Conservation (phyloP, 2,113 vertebrate species). For the Tamias sibiricus region DNA sequence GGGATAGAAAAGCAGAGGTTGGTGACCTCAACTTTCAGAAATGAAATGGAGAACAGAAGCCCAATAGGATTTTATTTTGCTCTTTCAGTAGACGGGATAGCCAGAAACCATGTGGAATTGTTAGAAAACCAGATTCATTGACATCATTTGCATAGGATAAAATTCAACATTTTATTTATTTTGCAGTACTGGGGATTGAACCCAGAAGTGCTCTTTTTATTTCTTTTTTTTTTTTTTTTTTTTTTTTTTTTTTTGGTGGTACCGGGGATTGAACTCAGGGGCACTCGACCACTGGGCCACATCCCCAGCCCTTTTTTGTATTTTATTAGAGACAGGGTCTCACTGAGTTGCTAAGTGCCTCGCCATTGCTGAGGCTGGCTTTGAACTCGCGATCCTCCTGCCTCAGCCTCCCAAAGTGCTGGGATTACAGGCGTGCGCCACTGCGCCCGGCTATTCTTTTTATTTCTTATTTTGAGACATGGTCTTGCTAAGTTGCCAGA, state of each 20-base stretch:
- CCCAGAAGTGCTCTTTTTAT: neutral
- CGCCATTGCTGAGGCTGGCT: too few species aligned
- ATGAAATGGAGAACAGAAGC: neutral
- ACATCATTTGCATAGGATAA: neutral
- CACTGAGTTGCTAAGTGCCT: too few species aligned
- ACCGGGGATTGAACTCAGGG: too few species aligned
- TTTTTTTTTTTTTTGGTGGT: too few species aligned
- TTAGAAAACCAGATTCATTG: neutral
- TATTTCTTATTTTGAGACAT: neutral
- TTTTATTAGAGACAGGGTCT: too few species aligned
- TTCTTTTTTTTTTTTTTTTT: too few species aligned
- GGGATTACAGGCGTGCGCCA: too few species aligned
- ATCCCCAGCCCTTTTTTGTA: too few species aligned
- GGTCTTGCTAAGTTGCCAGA: neutral
- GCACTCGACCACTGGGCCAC: too few species aligned
- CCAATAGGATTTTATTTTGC: constrained; percentile 20
- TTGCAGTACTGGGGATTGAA: neutral
- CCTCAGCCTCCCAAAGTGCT: too few species aligned
- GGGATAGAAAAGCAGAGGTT: neutral
- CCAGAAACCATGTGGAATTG: neutral
- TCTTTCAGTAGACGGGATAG: neutral
- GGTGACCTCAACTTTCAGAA: neutral
- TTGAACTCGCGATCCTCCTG: too few species aligned
- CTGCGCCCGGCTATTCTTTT: too few species aligned
- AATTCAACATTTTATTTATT: neutral